Evolutionary conservation across 2,888 invertebrate genomes (phyloP).

Genomic region (Cerastoderma edule): DNA sequence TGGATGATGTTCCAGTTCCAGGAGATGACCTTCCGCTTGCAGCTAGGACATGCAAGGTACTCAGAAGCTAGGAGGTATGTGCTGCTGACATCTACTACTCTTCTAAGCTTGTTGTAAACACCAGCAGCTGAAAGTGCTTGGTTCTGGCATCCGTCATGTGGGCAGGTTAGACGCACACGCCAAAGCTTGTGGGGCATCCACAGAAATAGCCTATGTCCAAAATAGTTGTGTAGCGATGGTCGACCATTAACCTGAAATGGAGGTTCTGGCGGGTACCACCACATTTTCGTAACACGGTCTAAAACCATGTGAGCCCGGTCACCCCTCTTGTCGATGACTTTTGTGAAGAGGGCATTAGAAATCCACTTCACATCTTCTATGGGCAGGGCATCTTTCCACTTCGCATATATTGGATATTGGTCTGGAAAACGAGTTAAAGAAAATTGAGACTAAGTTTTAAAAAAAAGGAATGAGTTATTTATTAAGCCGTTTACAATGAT

Average conservation of each 20-base stretch:
- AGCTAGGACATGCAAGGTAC: constrained; percentile 47
- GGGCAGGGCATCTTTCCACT: too few species aligned
- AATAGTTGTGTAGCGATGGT: constrained; percentile 6
- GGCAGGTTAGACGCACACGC: constrained; percentile 18
- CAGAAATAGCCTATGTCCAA: constrained; percentile 38
- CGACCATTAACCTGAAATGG: background rate
- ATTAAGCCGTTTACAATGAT: too few species aligned
- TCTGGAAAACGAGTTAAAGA: too few species aligned
- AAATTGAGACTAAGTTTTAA: too few species aligned
- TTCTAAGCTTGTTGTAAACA: constrained; percentile 34
- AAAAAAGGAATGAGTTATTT: too few species aligned
- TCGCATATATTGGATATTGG: too few species aligned
- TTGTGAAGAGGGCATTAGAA: too few species aligned
- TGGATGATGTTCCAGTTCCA: too few species aligned
- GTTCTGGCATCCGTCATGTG: constrained; percentile 17
- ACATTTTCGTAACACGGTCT: too few species aligned
- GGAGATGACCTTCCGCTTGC: constrained; percentile 48
- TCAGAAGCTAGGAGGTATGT: constrained; percentile 56
- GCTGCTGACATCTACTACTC: constrained; percentile 57
- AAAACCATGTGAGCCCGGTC: too few species aligned
- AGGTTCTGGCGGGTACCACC: constrained; percentile 54
- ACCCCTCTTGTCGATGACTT: too few species aligned
- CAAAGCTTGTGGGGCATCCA: constrained; percentile 46
- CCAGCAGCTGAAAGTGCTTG: constrained; percentile 34
- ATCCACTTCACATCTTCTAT: too few species aligned